These are phyloP conservation scores for Drosophila merina DNA, from an alignment of 2,888 invertebrate species.

Conservation along the genomic window DNA sequence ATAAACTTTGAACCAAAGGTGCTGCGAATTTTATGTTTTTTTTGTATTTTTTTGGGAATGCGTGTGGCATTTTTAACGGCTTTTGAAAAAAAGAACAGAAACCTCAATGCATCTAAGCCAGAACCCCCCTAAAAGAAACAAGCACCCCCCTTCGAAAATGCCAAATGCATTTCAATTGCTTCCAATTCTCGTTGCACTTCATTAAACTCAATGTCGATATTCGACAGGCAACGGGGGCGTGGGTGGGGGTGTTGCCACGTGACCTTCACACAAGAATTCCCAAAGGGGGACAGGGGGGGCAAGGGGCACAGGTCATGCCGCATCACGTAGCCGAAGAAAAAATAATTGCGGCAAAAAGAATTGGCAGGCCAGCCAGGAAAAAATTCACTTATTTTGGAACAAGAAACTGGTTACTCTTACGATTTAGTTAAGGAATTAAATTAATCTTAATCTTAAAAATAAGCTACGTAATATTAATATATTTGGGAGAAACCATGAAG, in stretches of 20 bases:
- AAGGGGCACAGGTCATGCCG: neutral
- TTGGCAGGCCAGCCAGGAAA: constrained; percentile 7
- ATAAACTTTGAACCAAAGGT: constrained; percentile 3
- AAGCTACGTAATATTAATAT: no score
- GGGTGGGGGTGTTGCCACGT: constrained; percentile 55
- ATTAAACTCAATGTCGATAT: constrained; percentile 67
- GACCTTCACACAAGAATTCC: constrained; percentile 59
- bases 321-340: constrained; percentile 28
- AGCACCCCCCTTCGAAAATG: constrained; percentile 1
- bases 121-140: neutral
- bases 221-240: constrained; percentile 37
- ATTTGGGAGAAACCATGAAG: no score
- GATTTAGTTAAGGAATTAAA: no score
- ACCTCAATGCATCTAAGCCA: constrained; percentile 34
- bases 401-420: no score
- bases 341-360: constrained; percentile 16
- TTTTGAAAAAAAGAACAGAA: constrained; percentile 37
- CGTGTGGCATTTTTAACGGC: constrained; percentile 68
- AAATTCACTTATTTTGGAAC: no score
- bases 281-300: constrained; percentile 5
- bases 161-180: constrained; percentile 71
- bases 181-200: constrained; percentile 70
- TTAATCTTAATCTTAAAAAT: neutral
- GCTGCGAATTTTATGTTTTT: constrained; percentile 7
- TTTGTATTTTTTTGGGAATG: constrained; percentile 54